A percentile compares a stretch with the other conserved stretches of the same genome.
These are phyloP conservation scores for Acrocyrtus sp. DNA, from an alignment of 2,888 invertebrate genomes.

Conservation along the genomic window DNA sequence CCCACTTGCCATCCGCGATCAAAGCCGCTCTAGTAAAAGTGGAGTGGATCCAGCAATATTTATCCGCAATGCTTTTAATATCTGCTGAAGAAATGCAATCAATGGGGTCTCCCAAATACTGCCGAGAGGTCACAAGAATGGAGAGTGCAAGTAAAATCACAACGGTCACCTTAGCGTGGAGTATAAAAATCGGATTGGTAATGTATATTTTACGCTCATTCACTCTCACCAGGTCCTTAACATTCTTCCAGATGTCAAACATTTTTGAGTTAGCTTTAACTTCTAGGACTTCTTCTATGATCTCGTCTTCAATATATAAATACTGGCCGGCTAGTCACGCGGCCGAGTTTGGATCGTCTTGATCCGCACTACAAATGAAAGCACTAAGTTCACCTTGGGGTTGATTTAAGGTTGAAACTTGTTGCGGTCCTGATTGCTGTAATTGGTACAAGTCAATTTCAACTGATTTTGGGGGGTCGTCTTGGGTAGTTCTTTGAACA, in stretches of 20 bases:
- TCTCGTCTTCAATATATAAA: background rate
- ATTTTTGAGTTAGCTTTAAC: slow-evolving; percentile 25
- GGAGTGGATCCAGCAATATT: slow-evolving; percentile 61
- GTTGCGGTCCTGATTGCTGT: background rate
- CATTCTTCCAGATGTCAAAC: slow-evolving; percentile 59
- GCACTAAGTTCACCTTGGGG: background rate
- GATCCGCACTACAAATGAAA: background rate
- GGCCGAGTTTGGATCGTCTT: background rate
- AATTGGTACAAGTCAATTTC: background rate
- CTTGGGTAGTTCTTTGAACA: too few species aligned
- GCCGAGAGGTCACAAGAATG: slow-evolving; percentile 54
- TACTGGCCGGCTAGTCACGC: background rate
- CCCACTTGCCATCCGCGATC: slow-evolving; percentile 54
- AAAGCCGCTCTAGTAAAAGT: slow-evolving; percentile 55
- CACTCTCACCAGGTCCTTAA: slow-evolving; percentile 55
- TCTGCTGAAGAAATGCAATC: slow-evolving; percentile 57
- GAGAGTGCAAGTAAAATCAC: slow-evolving; percentile 54
- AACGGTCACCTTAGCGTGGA: slow-evolving; percentile 57
- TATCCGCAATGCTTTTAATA: slow-evolving; percentile 56
- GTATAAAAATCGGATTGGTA: slow-evolving; percentile 55
- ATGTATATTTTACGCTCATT: slow-evolving; percentile 50
- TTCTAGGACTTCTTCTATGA: background rate
- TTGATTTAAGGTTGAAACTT: too few species aligned
- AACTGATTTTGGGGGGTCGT: background rate
- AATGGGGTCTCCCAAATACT: slow-evolving; percentile 58